Evolutionary conservation across 2,888 invertebrate genomes (phyloP).

Genomic region (Eilema sororculum): DNA sequence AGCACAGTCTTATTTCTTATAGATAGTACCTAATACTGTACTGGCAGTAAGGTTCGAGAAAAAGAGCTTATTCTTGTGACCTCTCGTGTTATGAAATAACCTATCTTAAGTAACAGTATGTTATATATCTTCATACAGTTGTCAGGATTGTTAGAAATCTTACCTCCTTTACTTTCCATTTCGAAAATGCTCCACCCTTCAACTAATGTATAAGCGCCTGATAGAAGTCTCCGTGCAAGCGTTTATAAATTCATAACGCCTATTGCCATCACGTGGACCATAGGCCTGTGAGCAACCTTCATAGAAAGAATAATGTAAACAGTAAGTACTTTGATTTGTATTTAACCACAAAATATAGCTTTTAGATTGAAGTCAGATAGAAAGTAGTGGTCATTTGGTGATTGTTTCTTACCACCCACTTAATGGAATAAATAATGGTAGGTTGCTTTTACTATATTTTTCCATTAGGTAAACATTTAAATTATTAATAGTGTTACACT

Average conservation of each 20-base stretch:
- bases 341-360: constrained; percentile 17
- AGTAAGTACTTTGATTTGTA: neutral
- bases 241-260: neutral
- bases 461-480: too few relatives aligned
- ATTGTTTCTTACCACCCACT: constrained; percentile 6
- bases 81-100: neutral
- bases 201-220: neutral
- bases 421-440: neutral
- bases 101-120: neutral
- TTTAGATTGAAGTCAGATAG: constrained; percentile 29
- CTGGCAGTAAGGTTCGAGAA: too few relatives aligned
- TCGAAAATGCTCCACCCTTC: neutral
- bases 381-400: constrained; percentile 13
- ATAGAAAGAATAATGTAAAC: neutral
- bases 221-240: neutral
- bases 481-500: too few relatives aligned
- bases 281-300: neutral
- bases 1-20: too few relatives aligned
- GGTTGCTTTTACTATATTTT: too few relatives aligned
- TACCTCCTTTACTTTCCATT: neutral
- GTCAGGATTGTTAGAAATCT: neutral
- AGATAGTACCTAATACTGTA: too few relatives aligned
- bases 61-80: neutral
- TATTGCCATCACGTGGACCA: neutral
- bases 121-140: neutral